Evolutionary conservation across 1,140 invertebrate species (phyloP), one percentile per base, ranked within the genome.

Genomic region (Coelopa frigida): DNA sequence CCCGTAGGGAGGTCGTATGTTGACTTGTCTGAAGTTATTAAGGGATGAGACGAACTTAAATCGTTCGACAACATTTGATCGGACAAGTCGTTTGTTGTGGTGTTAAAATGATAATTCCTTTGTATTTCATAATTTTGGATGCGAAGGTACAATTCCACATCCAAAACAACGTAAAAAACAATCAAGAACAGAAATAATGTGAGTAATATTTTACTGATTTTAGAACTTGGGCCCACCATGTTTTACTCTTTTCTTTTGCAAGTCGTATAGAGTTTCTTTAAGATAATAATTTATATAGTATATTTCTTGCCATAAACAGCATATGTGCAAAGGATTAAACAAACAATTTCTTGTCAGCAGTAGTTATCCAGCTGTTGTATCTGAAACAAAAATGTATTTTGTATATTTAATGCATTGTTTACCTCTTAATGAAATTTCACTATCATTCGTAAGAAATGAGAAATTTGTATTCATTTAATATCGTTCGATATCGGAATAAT

Each of bases 81-180:
- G 32, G 23, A 21, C 24, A 23, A 12, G 44, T 7, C 41, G 44
- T 23, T 47, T 8, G 49, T 49, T 17, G 59, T 52, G 27, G 21
- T 44, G 43, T 68, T 70, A 3, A 51, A 53, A 37, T 69, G 60
- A 50, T 65, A 62, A 41, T 59, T 66, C 32, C 68, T 51, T 39
- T 72, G 62, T 8, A 77, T 66, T 4, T 73, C 70, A 59, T 78
- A 81, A 53, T 80, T 70, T 52, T 78, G 77, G 53, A 81, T 73
- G 31, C 79, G 70, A 44, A 77, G 55, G 54, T 80, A 80, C 23
- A 81, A 58, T 43, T 74, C 62, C 38, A 75, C 61, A 55, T 82
- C 79, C 78, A 82, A 80, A 42, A 69, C 74, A 36, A 77, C 46
- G 50, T 78, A 80, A 52, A 76, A 82, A 26, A 75, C 41, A 37